Evolutionary conservation across 2,888 invertebrate species (phyloP), one percentile per base, ranked within the genome.

Genomic region (Nycteola revayana): DNA sequence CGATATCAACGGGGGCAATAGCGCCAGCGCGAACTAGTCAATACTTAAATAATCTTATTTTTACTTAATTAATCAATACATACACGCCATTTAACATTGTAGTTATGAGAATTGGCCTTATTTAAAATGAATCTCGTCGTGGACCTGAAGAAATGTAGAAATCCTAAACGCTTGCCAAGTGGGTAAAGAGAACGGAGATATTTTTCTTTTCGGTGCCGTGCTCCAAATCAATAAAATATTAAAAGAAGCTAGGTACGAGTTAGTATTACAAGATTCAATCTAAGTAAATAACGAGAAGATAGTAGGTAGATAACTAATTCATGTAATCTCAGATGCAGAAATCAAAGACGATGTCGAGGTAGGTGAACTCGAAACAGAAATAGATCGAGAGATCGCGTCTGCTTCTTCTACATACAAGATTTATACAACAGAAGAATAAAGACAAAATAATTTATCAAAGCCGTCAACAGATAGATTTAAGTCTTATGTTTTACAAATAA

Each of bases 301-400:
- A 14, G 14, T 14, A 2, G 14, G 14, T 47, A 40, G 20, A 25
- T 28, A 36, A 51, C 39, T 48, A 41, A 50, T 48, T 40, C 42
- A 50, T 49, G 54, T 44, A 57, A 60, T 66, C 51, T 59, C 49
- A 49, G 41, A 44, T 67, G 74, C 72, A 73, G 74, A 76, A 78
- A 75, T 65, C 65, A 63, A 66, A 61, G 59, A 55, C 63, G 59
- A 49, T 56, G 53, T 56, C 47, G 72, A 71, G 84, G 83, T 84
- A 64, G 75, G 62, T 82, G 83, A 86, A 85, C 86, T 68, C 68
- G 28, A 63, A 61, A 72, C 75, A 64, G 60, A 83, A 85, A 85
- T 85, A 85, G 72, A 69, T 57, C 57, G 46, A 66, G 57, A 66
- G 67, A 68, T 67, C 58, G 62, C 54, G 61, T 72, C 63, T 65